Evolutionary conservation across 1,140 invertebrate species (phyloP).

Genomic region (Scaptomyza graminum): DNA sequence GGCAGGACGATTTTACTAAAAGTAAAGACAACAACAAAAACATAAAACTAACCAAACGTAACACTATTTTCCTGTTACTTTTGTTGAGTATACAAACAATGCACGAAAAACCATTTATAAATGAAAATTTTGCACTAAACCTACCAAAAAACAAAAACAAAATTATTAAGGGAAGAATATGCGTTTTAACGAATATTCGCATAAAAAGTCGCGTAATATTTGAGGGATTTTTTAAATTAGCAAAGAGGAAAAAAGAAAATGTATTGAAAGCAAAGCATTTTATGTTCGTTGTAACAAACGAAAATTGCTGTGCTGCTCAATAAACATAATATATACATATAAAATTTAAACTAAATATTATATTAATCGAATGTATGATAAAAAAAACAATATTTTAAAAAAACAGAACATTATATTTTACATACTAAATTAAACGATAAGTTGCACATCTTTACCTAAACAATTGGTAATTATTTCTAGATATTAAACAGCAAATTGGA

Average conservation of each 20-base stretch:
- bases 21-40: slow-evolving; percentile 59
- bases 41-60: slow-evolving; percentile 26
- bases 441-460: slow-evolving; percentile 81
- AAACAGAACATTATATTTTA: slow-evolving; percentile 53
- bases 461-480: slow-evolving; percentile 80
- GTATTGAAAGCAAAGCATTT: slow-evolving; percentile 71
- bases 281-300: slow-evolving; percentile 69
- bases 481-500: slow-evolving; percentile 62
- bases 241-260: slow-evolving; percentile 24
- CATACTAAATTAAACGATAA: slow-evolving; percentile 64
- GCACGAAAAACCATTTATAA: slow-evolving; percentile 34
- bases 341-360: slow-evolving; percentile 10
- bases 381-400: slow-evolving; percentile 44
- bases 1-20: slow-evolving; percentile 34
- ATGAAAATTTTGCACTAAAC: slow-evolving; percentile 48
- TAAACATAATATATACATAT: slow-evolving; percentile 24
- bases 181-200: not conserved
- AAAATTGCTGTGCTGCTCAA: slow-evolving; percentile 83
- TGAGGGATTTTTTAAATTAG: slow-evolving; percentile 23
- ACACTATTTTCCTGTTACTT: slow-evolving; percentile 69
- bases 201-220: slow-evolving; percentile 8
- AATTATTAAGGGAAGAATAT: slow-evolving; percentile 26
- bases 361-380: slow-evolving; percentile 32
- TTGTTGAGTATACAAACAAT: slow-evolving; percentile 65
- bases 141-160: slow-evolving; percentile 53